phyloP scores from a whole-genome alignment of 2,113 vertebrate genomes.

The Perognathus longimembris region DNA sequence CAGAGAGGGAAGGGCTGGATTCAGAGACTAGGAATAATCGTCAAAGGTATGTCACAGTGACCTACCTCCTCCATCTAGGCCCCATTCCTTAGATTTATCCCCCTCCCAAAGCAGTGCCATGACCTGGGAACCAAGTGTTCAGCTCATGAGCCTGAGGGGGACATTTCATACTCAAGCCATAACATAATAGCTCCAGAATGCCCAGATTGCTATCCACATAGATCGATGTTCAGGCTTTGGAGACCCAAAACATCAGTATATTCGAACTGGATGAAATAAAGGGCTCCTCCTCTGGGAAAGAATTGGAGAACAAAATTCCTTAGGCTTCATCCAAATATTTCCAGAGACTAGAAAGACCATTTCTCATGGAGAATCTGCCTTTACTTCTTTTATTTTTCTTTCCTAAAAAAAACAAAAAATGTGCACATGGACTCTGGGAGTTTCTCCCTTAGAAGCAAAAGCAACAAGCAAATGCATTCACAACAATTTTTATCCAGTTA shows the following conservation, averaged over 20 bases:
- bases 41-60: not conserved
- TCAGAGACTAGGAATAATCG: not conserved
- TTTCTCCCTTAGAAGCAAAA: not conserved
- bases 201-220: not conserved
- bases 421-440: not conserved
- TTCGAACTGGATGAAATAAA: not conserved
- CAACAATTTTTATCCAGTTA: not conserved
- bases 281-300: constrained; percentile 6
- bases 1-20: too few species aligned
- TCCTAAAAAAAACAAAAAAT: not conserved
- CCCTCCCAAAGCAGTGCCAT: too few species aligned
- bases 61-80: not conserved
- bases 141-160: too few species aligned
- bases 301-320: not conserved
- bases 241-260: not conserved
- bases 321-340: not conserved
- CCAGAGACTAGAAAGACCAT: not conserved
- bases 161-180: too few species aligned
- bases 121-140: not conserved
- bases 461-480: not conserved
- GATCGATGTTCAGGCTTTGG: not conserved
- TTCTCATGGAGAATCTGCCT: not conserved
- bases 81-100: not conserved
- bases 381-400: not conserved
- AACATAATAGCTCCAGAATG: not conserved